Conservation (phyloP, 2,113 vertebrate species). For the Daboia siamensis region DNA sequence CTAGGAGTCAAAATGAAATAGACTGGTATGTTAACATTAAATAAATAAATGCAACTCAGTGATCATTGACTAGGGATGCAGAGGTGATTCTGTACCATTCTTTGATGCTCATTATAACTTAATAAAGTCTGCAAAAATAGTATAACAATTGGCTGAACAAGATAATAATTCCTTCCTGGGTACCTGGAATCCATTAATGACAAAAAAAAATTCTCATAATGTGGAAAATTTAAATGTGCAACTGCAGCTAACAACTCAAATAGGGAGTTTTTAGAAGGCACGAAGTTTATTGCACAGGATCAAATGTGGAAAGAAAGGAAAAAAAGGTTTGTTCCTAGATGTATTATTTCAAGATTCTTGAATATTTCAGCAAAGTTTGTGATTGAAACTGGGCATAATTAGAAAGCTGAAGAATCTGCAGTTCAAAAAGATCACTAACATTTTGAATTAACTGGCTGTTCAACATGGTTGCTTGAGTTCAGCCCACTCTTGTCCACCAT, state of each 20-base stretch:
- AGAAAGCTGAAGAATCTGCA: not conserved
- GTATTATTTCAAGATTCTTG: not conserved
- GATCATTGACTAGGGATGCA: not conserved
- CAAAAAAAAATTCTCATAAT: not conserved
- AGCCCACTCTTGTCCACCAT: not conserved
- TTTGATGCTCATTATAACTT: not conserved
- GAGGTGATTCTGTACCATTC: not conserved
- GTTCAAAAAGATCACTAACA: not conserved
- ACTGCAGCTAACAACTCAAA: not conserved
- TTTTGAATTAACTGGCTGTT: not conserved
- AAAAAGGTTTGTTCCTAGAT: not conserved
- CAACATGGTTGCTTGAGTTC: not conserved
- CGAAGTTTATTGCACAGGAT: not conserved
- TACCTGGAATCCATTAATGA: not conserved
- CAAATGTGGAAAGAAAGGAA: not conserved
- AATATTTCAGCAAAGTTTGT: not conserved
- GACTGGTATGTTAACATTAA: not conserved
- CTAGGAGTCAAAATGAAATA: not conserved
- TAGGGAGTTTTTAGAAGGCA: not conserved
- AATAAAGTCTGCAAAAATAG: not conserved
- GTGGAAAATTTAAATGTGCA: not conserved
- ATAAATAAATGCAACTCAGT: not conserved
- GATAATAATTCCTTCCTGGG: not conserved
- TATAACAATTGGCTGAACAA: not conserved
- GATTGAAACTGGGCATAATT: not conserved